These are phyloP conservation scores for Tiaroga cobitis DNA, from an alignment of 2,797 vertebrate species.

Conservation along the genomic window DNA sequence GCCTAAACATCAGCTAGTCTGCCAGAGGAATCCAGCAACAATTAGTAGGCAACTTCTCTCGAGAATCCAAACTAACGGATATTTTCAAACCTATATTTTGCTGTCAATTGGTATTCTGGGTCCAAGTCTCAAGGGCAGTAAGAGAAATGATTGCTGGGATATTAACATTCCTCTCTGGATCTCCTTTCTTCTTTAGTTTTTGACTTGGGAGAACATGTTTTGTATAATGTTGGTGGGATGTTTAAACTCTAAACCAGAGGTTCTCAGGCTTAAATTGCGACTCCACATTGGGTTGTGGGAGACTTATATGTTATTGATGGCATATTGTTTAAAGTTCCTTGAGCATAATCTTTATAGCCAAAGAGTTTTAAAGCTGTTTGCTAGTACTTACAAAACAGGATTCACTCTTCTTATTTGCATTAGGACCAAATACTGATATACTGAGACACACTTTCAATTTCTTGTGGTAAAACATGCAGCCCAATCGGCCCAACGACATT, in stretches of 20 bases:
- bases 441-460: not conserved
- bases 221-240: not conserved
- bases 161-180: conserved; percentile 18
- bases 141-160: conserved; percentile 11
- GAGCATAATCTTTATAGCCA: not conserved
- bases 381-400: not conserved
- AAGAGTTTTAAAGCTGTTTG: not conserved
- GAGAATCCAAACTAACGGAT: not conserved
- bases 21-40: conserved; percentile 1
- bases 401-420: not conserved
- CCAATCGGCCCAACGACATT: no score
- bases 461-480: not conserved
- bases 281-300: not conserved
- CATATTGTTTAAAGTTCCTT: not conserved
- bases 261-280: not conserved
- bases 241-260: conserved; percentile 1
- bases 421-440: not conserved
- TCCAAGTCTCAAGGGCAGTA: conserved; percentile 13
- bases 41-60: not conserved
- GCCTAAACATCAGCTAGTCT: not conserved
- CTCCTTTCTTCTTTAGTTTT: conserved; percentile 31
- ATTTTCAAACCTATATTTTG: conserved; percentile 28
- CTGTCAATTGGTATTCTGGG: conserved; percentile 7
- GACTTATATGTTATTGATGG: not conserved
- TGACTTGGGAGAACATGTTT: conserved; percentile 16